Base-by-base conservation (phyloP, 2,113 vertebrate genomes). In the Anguilla rostrata region DNA sequence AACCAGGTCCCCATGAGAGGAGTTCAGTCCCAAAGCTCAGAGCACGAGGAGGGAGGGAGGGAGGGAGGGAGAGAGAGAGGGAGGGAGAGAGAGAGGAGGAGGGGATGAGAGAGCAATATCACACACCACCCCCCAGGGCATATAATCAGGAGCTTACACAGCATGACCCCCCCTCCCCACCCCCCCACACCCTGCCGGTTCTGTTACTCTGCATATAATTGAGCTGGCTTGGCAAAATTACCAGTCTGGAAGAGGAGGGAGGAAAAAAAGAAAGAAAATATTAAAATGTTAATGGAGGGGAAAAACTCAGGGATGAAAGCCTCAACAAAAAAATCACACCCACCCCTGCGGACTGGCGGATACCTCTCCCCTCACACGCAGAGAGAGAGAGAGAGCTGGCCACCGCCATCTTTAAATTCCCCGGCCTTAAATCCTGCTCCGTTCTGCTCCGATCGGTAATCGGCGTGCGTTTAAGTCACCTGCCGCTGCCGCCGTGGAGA, bases 111-210 rank as follows among this genome's bases (percentile, higher is more conserved):
- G 18, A 6, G 60, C 60, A 22, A 8, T 66, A 66, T 66, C 60
- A 66, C 60, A 66, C 60, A 66, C 89, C 78, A 46, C 81, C 29
- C 18, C 84, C 11, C 3, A 87, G 81, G 88, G 91, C 89, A 92
- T 92, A 92, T 93, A 93, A 95, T 92, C 92, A 92, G 94, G 91
- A 92, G 92, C 93, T 94, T 93, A 91, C 84, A 85, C 89, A 34
- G 71, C 4, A 85, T 88, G 90, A 87, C 90, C 90, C 90, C 34
- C 34, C 34, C 34, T 1, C 34, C 34, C 34, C 20, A 43, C 26
- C 14, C 85, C 60, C 4, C 8, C 40, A 60, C 18, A 15, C 85
- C 60, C 9, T 34, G 18, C 57, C 39, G 53, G 34, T 29, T 92
- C 84, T 84, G 60, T 91, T 85, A 89, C 75, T 85, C 90, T 91